phyloP scores from a whole-genome alignment of 2,888 invertebrate species.

The Gisinianus flammeolus region DNA sequence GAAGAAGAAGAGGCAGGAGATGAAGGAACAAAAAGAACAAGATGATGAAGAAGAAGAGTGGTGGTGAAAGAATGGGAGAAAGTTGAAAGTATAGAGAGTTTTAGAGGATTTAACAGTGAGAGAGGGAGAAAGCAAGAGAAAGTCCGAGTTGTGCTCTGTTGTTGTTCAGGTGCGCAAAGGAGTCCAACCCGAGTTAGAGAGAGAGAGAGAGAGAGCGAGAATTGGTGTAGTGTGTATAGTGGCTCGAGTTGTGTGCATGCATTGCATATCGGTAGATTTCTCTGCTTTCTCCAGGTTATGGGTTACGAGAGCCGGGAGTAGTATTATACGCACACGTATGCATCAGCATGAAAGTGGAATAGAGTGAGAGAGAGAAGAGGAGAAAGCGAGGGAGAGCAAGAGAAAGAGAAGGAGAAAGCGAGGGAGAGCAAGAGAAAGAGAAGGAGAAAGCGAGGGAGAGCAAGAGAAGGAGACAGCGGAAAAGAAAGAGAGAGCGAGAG shows the following conservation, averaged over 20 bases:
- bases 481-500: not conserved
- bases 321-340: no score
- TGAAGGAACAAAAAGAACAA: not conserved
- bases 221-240: no score
- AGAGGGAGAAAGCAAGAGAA: conserved; percentile 1
- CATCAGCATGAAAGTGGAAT: no score
- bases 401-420: not conserved
- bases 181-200: not conserved
- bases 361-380: not conserved
- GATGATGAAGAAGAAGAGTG: not conserved
- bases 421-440: not conserved
- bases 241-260: no score
- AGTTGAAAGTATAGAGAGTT: not conserved
- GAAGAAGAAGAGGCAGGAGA: not conserved
- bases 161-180: conserved; percentile 21
- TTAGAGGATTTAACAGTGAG: not conserved
- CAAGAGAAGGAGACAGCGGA: not conserved
- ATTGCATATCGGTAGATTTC: no score
- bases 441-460: not conserved
- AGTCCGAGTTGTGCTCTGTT: conserved; percentile 2
- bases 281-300: no score
- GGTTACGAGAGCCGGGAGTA: no score
- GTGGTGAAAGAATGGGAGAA: not conserved
- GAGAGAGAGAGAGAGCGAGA: no score
- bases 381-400: not conserved